Conservation (phyloP, 2,797 vertebrate genomes). For the Astyanax mexicanus region DNA sequence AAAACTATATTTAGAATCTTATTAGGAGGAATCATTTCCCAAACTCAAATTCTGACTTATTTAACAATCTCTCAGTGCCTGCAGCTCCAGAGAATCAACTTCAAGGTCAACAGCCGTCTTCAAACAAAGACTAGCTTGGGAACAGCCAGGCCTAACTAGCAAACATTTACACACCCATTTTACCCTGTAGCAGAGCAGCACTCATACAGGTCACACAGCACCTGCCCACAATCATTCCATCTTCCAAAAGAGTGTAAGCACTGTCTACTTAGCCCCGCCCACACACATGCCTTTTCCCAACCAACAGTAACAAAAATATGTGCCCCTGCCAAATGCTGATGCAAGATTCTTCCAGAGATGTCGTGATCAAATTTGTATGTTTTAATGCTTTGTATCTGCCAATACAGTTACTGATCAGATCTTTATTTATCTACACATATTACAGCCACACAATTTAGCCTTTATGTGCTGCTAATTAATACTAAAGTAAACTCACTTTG, state of each 20-base stretch:
- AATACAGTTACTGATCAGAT: too few species aligned
- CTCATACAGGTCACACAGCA: too few species aligned
- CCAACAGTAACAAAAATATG: too few species aligned
- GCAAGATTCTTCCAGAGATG: too few species aligned
- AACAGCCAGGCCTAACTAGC: not conserved
- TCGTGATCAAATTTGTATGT: too few species aligned
- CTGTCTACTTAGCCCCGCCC: not conserved
- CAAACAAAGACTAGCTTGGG: not conserved
- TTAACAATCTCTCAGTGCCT: slow-evolving; percentile 4
- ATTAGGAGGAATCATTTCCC: slow-evolving; percentile 26
- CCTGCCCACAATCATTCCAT: not conserved
- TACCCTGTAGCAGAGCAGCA: not conserved
- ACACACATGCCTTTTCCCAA: too few species aligned
- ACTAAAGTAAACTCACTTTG: too few species aligned
- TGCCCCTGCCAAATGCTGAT: too few species aligned
- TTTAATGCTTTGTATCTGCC: too few species aligned
- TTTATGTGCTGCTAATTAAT: too few species aligned
- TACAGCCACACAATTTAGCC: too few species aligned
- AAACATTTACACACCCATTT: not conserved
- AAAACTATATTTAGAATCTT: slow-evolving; percentile 26
- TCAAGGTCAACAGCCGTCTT: not conserved
- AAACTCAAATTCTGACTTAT: slow-evolving; percentile 14
- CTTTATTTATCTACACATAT: too few species aligned
- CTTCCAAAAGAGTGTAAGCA: not conserved
- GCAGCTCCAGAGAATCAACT: slow-evolving; percentile 25